Evolutionary conservation across 2,113 vertebrate species (phyloP).

Genomic region (Mugil cephalus): DNA sequence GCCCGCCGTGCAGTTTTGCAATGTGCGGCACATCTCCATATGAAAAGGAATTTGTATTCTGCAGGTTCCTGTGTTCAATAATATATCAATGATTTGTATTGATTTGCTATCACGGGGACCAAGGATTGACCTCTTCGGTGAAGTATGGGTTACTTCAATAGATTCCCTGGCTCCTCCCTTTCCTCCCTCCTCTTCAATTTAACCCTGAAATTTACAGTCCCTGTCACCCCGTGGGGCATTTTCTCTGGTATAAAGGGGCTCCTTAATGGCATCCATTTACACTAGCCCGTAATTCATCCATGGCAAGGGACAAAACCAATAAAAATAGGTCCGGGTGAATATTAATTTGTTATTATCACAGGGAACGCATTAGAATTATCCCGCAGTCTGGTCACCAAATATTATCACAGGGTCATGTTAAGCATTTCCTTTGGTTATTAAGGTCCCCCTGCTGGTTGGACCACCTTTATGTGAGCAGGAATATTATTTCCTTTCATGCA

Average conservation of each 20-base stretch:
- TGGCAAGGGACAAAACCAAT: background rate
- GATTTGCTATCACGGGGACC: conserved; percentile 62
- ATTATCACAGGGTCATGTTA: conserved; percentile 22
- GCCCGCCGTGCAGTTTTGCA: background rate
- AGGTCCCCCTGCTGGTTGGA: conserved; percentile 66
- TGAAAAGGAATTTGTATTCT: conserved; percentile 31
- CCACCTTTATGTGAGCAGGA: conserved; percentile 4
- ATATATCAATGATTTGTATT: conserved; percentile 68
- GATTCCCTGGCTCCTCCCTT: conserved; percentile 17
- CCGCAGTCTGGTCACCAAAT: conserved; percentile 2
- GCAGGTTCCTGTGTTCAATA: conserved; percentile 47
- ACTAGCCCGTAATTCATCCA: background rate
- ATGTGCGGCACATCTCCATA: background rate
- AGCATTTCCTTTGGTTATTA: conserved; percentile 33
- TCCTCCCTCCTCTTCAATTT: conserved; percentile 21
- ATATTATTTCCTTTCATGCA: conserved; percentile 43
- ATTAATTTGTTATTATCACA: background rate
- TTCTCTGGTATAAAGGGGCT: conserved; percentile 22
- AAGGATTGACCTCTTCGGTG: conserved; percentile 55
- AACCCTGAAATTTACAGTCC: conserved; percentile 55
- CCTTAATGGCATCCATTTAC: conserved; percentile 18
- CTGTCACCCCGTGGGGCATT: conserved; percentile 18
- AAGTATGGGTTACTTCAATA: conserved; percentile 55
- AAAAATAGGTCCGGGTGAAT: background rate
- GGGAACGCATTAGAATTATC: background rate